phyloP scores from a whole-genome alignment of 2,797 vertebrate species.

The Enteromius anoplus region DNA sequence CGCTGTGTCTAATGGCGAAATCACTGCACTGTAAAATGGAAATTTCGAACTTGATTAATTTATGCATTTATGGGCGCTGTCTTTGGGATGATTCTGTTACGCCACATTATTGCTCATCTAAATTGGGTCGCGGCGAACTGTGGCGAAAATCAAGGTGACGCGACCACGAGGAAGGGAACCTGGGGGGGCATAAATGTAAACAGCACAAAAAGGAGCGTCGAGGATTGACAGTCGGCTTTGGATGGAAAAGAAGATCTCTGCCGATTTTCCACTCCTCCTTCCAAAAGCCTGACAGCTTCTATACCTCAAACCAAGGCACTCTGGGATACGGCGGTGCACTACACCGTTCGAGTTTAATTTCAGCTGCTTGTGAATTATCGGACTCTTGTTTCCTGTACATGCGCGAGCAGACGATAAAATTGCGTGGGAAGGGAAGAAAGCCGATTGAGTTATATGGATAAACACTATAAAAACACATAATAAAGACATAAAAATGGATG shows the following conservation, averaged over 20 bases:
- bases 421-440: slow-evolving; percentile 11
- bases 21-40: slow-evolving; percentile 84
- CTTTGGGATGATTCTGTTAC: slow-evolving; percentile 71
- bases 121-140: slow-evolving; percentile 68
- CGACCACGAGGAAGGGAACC: slow-evolving; percentile 27
- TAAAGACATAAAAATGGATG: neutral
- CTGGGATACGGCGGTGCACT: neutral
- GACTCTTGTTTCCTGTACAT: slow-evolving; percentile 6
- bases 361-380: neutral
- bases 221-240: neutral
- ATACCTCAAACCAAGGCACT: neutral
- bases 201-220: neutral
- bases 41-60: slow-evolving; percentile 85
- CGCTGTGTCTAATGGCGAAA: slow-evolving; percentile 80
- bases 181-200: slow-evolving; percentile 10
- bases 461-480: slow-evolving; percentile 15
- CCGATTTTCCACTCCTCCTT: neutral
- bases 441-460: neutral
- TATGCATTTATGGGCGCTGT: slow-evolving; percentile 78
- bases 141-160: slow-evolving; percentile 49
- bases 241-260: neutral
- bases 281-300: slow-evolving; percentile 16
- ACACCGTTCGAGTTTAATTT: neutral
- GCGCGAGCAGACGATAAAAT: neutral
- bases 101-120: slow-evolving; percentile 67